Conservation (phyloP, 2,888 invertebrate genomes). For the Ormyrus thymus region DNA sequence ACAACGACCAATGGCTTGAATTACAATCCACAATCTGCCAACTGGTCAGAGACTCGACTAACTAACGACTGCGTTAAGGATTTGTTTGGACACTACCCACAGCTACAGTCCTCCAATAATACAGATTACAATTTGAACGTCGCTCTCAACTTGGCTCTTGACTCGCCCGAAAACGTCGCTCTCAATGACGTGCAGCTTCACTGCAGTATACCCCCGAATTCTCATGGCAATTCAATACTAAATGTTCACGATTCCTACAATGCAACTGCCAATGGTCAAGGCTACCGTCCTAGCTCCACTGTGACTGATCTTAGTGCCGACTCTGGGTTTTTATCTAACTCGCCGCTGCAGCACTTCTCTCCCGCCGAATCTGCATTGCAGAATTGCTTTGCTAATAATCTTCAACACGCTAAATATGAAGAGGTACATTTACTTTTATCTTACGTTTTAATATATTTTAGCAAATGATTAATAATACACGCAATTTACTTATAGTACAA, state of each 20-base stretch:
- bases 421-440: constrained; percentile 57
- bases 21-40: constrained; percentile 58
- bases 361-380: constrained; percentile 68
- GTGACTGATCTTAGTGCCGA: constrained; percentile 71
- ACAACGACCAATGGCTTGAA: constrained; percentile 60
- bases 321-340: constrained; percentile 70
- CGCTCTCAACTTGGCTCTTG: constrained; percentile 59
- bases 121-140: constrained; percentile 70
- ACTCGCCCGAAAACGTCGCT: constrained; percentile 61
- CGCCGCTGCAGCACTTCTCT: constrained; percentile 70
- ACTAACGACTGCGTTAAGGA: constrained; percentile 64
- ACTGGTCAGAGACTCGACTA: constrained; percentile 64
- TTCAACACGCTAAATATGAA: constrained; percentile 65
- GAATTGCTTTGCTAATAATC: constrained; percentile 65
- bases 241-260: constrained; percentile 69
- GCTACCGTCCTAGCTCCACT: constrained; percentile 67
- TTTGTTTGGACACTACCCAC: constrained; percentile 67
- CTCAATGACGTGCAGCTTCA: constrained; percentile 63
- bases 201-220: constrained; percentile 60
- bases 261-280: constrained; percentile 59
- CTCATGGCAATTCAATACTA: constrained; percentile 63
- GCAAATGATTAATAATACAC: background rate
- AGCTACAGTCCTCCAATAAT: constrained; percentile 58
- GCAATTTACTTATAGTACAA: constrained; percentile 58
- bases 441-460: background rate